These are phyloP conservation scores for Deilephila elpenor DNA, from an alignment of 2,888 invertebrate genomes.

Conservation along the genomic window DNA sequence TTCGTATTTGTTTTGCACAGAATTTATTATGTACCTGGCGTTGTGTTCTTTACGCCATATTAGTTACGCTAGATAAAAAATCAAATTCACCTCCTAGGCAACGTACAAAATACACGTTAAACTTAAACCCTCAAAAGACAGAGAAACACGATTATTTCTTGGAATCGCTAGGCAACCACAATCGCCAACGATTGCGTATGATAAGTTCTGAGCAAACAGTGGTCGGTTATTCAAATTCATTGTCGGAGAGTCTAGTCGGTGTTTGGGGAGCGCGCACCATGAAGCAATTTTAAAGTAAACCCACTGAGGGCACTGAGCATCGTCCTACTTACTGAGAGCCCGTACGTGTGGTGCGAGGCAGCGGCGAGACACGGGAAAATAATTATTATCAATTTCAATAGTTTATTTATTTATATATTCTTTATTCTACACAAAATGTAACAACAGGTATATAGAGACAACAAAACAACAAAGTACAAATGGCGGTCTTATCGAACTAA, in stretches of 20 bases:
- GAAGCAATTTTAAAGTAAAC: conserved; percentile 50
- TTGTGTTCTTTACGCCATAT: too few species aligned
- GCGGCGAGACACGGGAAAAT: neutral
- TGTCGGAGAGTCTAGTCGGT: neutral
- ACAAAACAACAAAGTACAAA: too few species aligned
- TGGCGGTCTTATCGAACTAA: too few species aligned
- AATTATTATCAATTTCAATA: too few species aligned
- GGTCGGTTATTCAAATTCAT: neutral
- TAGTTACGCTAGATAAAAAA: too few species aligned
- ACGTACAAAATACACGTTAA: too few species aligned
- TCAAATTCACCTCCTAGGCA: too few species aligned
- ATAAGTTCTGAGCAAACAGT: neutral
- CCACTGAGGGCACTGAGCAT: conserved; percentile 44
- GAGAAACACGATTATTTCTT: neutral
- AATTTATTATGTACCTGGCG: too few species aligned
- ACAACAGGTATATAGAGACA: too few species aligned
- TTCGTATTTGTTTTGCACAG: too few species aligned
- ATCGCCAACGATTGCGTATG: neutral
- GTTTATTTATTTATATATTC: too few species aligned
- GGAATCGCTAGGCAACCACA: neutral
- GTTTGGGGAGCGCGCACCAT: conserved; percentile 33
- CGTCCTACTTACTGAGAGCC: conserved; percentile 45
- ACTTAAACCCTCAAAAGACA: neutral
- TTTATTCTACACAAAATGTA: too few species aligned
- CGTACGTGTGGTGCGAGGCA: conserved; percentile 24